A percentile compares a stretch with the other conserved stretches of the same genome.
Conservation (phyloP, 2,797 vertebrate genomes). For the Myioborus melanocephalus region DNA sequence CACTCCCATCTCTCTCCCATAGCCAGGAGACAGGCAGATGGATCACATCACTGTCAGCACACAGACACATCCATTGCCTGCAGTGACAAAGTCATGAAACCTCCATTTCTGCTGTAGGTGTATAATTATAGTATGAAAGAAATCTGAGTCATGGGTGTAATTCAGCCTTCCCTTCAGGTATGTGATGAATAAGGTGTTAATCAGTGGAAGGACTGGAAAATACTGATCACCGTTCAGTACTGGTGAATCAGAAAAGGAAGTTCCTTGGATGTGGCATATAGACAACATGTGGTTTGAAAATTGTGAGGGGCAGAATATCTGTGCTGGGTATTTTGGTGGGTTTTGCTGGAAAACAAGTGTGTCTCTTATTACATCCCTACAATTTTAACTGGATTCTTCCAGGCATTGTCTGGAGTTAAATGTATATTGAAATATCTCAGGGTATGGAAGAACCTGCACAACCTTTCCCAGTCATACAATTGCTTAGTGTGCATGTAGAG, state of each 20-base stretch:
- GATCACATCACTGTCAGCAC: neutral
- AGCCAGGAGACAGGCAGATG: neutral
- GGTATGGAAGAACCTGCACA: neutral
- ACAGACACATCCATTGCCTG: neutral
- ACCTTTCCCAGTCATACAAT: neutral
- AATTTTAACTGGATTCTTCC: neutral
- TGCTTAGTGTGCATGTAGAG: neutral
- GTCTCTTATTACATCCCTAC: neutral
- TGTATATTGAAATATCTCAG: neutral
- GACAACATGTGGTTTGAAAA: neutral
- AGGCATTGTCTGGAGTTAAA: neutral
- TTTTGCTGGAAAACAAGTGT: neutral
- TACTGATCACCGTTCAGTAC: neutral
- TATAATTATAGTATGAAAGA: neutral
- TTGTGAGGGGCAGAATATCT: neutral
- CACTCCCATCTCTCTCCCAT: rapidly evolving
- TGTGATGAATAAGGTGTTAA: neutral
- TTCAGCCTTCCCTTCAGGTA: neutral
- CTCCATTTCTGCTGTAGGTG: neutral
- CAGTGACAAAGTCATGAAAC: neutral
- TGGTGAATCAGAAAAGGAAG: neutral
- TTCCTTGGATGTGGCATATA: neutral
- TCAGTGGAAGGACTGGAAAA: neutral
- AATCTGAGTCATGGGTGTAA: neutral
- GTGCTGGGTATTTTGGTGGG: neutral